A percentile compares a stretch with the other conserved stretches of the same genome.
Evolutionary conservation across 2,888 invertebrate species (phyloP).

Genomic region (Camponotus fellah): DNA sequence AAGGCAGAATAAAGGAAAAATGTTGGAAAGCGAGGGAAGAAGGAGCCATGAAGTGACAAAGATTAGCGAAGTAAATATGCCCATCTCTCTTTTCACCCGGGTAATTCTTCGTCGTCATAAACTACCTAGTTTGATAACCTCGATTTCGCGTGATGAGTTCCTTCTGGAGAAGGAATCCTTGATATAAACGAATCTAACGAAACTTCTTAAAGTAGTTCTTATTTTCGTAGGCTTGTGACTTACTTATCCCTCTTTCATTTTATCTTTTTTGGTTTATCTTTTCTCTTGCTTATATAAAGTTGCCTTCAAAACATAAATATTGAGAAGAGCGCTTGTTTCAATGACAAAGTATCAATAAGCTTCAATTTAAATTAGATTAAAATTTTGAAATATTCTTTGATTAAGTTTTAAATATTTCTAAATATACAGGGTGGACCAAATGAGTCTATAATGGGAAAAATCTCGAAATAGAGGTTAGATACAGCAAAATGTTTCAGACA

Average conservation of each 20-base stretch:
- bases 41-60: background rate
- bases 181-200: slow-evolving; percentile 32
- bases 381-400: background rate
- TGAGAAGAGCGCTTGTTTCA: background rate
- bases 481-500: no score
- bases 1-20: slow-evolving; percentile 11
- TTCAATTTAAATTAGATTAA: background rate
- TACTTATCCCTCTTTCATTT: slow-evolving; percentile 16
- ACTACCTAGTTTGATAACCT: slow-evolving; percentile 1
- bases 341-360: background rate
- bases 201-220: slow-evolving; percentile 39
- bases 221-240: slow-evolving; percentile 29
- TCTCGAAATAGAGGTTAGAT: no score
- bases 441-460: no score
- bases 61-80: slow-evolving; percentile 61
- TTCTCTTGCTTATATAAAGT: background rate
- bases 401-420: background rate
- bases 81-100: background rate
- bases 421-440: no score
- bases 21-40: background rate
- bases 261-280: background rate
- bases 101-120: slow-evolving; percentile 31
- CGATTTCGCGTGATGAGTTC: slow-evolving; percentile 1
- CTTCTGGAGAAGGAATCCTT: slow-evolving; percentile 19
- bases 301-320: background rate